Conservation (phyloP, 2,797 vertebrate species). For the Bovichtus diacanthus region DNA sequence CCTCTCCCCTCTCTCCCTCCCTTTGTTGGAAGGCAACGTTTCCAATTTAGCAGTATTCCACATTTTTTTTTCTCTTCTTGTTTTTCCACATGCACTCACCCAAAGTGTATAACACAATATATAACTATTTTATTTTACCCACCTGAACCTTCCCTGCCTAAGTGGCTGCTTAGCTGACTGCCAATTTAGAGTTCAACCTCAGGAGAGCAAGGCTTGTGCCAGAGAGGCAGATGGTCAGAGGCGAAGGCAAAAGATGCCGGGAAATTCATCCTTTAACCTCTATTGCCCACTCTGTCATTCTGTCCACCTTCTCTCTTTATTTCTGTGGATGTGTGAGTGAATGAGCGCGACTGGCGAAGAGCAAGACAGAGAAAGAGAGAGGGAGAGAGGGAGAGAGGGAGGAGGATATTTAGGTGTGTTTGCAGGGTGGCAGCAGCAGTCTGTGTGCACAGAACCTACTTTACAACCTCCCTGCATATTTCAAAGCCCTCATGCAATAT, state of each 20-base stretch:
- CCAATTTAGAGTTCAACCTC: conserved; percentile 81
- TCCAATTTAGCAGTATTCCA: conserved; percentile 54
- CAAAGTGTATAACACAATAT: conserved; percentile 58
- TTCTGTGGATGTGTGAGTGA: conserved; percentile 49
- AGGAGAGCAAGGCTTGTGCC: conserved; percentile 74
- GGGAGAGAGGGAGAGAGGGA: not conserved
- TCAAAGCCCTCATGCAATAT: conserved; percentile 78
- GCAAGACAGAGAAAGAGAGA: conserved; percentile 5
- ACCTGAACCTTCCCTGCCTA: conserved; percentile 71
- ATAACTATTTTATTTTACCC: conserved; percentile 74
- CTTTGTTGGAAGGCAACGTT: conserved; percentile 53
- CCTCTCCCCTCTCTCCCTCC: conserved; percentile 39
- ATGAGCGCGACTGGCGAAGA: conserved; percentile 24
- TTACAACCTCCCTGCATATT: conserved; percentile 79
- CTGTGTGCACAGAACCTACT: conserved; percentile 56
- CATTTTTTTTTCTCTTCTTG: conserved; percentile 34
- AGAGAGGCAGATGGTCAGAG: conserved; percentile 84
- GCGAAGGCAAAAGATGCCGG: conserved; percentile 71
- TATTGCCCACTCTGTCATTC: conserved; percentile 61
- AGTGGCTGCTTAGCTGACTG: conserved; percentile 77
- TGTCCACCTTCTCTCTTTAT: conserved; percentile 51
- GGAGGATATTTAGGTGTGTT: conserved; percentile 59
- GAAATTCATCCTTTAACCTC: conserved; percentile 79
- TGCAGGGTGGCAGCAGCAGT: conserved; percentile 47
- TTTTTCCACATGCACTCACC: conserved; percentile 63